These are phyloP conservation scores for Grallaria varia DNA, from an alignment of 2,113 vertebrate genomes.

Conservation along the genomic window DNA sequence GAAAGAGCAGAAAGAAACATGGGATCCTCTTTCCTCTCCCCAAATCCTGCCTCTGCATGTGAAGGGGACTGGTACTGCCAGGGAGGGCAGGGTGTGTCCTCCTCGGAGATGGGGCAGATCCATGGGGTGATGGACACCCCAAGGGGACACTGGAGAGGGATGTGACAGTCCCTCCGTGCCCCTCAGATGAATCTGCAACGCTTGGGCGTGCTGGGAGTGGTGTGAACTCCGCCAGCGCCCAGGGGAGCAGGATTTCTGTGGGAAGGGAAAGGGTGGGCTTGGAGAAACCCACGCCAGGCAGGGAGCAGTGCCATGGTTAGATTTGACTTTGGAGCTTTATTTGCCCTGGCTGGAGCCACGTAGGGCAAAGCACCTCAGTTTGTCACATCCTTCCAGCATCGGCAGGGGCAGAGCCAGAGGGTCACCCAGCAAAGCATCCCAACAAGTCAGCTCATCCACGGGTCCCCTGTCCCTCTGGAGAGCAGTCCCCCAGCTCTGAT, in stretches of 20 bases:
- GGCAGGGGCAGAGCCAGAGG: rapidly evolving
- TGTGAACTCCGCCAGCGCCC: rapidly evolving
- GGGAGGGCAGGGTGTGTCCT: background rate
- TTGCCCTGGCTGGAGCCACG: background rate
- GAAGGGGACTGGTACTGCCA: background rate
- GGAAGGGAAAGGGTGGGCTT: background rate
- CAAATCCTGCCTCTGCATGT: rapidly evolving
- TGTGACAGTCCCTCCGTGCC: rapidly evolving
- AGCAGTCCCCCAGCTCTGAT: rapidly evolving
- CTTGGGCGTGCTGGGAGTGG: rapidly evolving
- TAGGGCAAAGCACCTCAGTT: background rate
- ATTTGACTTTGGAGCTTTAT: rapidly evolving
- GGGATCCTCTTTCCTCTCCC: background rate
- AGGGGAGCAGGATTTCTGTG: rapidly evolving
- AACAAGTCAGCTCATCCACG: background rate
- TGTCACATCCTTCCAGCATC: background rate
- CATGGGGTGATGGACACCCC: rapidly evolving
- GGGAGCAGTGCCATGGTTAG: background rate
- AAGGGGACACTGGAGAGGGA: rapidly evolving
- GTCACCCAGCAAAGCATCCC: background rate
- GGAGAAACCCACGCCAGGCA: background rate
- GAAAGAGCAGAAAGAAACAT: rapidly evolving
- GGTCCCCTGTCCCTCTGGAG: background rate
- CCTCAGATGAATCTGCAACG: rapidly evolving
- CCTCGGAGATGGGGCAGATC: background rate